Conservation (phyloP, 2,113 vertebrate genomes). For the Corvus moneduloides region DNA sequence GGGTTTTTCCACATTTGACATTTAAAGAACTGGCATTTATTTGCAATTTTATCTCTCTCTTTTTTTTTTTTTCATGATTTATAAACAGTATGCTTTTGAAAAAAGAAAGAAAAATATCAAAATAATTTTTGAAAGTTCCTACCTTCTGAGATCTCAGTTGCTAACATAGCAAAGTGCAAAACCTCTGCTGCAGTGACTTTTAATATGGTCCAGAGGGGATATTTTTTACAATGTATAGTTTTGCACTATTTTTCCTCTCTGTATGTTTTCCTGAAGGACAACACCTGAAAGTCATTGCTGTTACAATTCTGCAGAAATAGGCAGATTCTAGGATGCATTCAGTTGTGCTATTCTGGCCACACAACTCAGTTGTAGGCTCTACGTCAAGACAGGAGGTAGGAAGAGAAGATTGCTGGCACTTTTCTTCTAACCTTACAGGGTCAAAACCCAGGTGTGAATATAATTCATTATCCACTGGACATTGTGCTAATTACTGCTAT, state of each 20-base stretch:
- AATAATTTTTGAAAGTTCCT: not conserved
- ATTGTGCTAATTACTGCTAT: not conserved
- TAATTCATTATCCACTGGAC: not conserved
- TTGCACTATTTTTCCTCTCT: not conserved
- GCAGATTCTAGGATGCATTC: not conserved
- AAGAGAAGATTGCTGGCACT: not conserved
- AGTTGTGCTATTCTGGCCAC: not conserved
- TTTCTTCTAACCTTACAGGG: not conserved
- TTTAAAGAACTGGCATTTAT: not conserved
- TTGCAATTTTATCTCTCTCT: not conserved
- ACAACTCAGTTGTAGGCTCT: rapidly evolving
- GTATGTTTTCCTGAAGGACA: not conserved
- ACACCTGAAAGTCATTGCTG: not conserved
- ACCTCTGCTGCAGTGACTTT: not conserved
- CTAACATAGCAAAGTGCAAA: not conserved
- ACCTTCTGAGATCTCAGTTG: not conserved
- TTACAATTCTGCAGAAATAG: not conserved
- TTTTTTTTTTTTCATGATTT: not conserved
- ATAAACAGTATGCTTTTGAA: not conserved
- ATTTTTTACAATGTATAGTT: not conserved
- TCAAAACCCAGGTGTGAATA: slow-evolving; percentile 17
- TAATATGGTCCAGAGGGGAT: not conserved
- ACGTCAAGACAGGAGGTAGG: not conserved
- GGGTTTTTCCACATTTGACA: not conserved
- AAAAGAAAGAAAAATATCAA: not conserved